phyloP scores from a whole-genome alignment of 1,140 invertebrate species.

The Sitophilus oryzae region DNA sequence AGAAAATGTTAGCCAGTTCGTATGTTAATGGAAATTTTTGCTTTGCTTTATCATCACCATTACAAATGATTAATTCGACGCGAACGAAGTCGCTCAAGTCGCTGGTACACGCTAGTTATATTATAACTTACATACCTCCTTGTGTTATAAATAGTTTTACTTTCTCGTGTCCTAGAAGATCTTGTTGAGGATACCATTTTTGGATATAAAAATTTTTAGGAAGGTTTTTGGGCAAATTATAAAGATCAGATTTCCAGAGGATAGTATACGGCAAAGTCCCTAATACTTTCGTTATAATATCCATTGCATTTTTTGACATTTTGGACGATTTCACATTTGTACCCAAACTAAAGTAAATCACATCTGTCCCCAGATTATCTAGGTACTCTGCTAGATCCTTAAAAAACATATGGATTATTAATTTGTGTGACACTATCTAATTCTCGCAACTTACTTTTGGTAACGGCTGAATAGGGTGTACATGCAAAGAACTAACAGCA shows the following conservation, averaged over 20 bases:
- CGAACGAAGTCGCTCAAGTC: too few species aligned
- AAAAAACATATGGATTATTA: not conserved
- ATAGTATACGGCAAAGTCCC: conserved; percentile 49
- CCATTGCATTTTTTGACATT: conserved; percentile 46
- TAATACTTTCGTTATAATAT: conserved; percentile 48
- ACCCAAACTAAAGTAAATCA: conserved; percentile 54
- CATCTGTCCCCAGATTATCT: conserved; percentile 47
- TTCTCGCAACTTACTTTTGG: conserved; percentile 37
- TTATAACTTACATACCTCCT: conserved; percentile 34
- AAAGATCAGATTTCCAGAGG: conserved; percentile 52
- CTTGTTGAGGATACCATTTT: conserved; percentile 66
- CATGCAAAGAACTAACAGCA: conserved; percentile 49
- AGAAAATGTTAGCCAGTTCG: too few species aligned
- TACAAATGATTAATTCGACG: too few species aligned
- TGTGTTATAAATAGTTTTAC: conserved; percentile 48
- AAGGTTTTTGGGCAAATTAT: conserved; percentile 46
- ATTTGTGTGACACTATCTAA: not conserved
- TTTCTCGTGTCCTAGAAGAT: conserved; percentile 50
- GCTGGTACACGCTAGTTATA: too few species aligned
- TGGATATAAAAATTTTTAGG: conserved; percentile 56
- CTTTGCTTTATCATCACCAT: too few species aligned
- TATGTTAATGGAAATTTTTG: too few species aligned
- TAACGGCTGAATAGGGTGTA: conserved; percentile 39
- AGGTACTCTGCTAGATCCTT: conserved; percentile 45
- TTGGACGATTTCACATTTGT: conserved; percentile 51